Percentiles rank a stretch among this genome's conserved stretches.
Conservation (phyloP, 2,797 vertebrate genomes). For the Sternotherus odoratus region DNA sequence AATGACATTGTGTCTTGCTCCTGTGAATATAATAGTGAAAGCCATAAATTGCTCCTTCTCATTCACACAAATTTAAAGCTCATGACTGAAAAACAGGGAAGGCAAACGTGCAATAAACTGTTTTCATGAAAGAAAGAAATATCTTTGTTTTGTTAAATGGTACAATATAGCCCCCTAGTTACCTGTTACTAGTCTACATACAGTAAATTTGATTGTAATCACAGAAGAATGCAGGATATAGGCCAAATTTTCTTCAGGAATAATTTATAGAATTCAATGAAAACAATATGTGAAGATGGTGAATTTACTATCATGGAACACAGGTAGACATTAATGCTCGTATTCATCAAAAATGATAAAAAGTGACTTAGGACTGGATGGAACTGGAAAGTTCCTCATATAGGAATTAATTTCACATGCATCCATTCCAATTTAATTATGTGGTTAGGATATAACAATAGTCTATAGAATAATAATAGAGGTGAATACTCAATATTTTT, state of each 20-base stretch:
- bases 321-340: neutral
- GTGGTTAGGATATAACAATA: neutral
- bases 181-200: neutral
- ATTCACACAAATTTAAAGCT: conserved; percentile 32
- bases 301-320: conserved; percentile 44
- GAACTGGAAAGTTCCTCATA: conserved; percentile 12
- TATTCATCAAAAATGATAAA: conserved; percentile 41
- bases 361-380: neutral
- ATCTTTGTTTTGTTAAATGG: neutral
- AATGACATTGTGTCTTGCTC: conserved; percentile 27
- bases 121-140: conserved; percentile 25
- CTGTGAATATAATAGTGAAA: conserved; percentile 39
- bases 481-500: conserved; percentile 1
- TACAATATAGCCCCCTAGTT: neutral
- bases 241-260: neutral
- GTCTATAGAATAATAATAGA: neutral
- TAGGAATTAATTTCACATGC: conserved; percentile 42
- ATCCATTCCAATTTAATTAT: conserved; percentile 10
- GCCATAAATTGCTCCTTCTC: conserved; percentile 45
- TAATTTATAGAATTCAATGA: conserved; percentile 20
- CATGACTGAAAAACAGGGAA: conserved; percentile 23
- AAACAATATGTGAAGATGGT: conserved; percentile 9
- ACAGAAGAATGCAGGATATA: neutral
- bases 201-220: conserved; percentile 32
- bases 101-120: neutral